phyloP scores from a whole-genome alignment of 2,888 invertebrate genomes.

The Limnephilus auricula region DNA sequence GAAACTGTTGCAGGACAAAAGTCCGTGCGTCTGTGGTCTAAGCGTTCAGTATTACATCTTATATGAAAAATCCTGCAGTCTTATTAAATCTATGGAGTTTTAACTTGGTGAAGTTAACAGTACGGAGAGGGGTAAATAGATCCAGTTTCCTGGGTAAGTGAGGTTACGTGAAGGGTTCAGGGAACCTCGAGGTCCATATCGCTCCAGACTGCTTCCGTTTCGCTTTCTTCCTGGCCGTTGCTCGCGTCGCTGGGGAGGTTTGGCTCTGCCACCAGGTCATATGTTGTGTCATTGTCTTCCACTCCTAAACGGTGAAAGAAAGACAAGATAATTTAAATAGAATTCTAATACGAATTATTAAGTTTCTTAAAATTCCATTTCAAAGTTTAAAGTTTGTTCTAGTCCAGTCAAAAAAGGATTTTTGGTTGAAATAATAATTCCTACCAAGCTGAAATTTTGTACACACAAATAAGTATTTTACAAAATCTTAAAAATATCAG shows the following conservation, averaged over 20 bases:
- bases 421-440: too few relatives aligned
- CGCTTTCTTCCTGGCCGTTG: slow-evolving; percentile 76
- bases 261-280: slow-evolving; percentile 70
- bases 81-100: background rate
- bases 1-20: too few relatives aligned
- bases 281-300: slow-evolving; percentile 69
- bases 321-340: slow-evolving; percentile 9
- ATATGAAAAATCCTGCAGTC: background rate
- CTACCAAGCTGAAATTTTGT: too few relatives aligned
- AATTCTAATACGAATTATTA: background rate
- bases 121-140: background rate
- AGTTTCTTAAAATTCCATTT: background rate
- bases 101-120: background rate
- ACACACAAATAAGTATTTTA: too few relatives aligned
- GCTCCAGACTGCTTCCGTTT: slow-evolving; percentile 80
- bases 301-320: slow-evolving; percentile 64
- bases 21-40: background rate
- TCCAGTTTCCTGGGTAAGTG: background rate
- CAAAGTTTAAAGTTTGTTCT: background rate
- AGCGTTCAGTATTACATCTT: background rate
- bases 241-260: slow-evolving; percentile 71
- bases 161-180: background rate
- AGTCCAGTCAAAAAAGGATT: too few relatives aligned
- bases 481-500: too few relatives aligned
- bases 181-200: slow-evolving; percentile 78